Evolutionary conservation across 2,888 invertebrate species (phyloP), one percentile per base, ranked within the genome.

Genomic region (Tupiocoris notatus): DNA sequence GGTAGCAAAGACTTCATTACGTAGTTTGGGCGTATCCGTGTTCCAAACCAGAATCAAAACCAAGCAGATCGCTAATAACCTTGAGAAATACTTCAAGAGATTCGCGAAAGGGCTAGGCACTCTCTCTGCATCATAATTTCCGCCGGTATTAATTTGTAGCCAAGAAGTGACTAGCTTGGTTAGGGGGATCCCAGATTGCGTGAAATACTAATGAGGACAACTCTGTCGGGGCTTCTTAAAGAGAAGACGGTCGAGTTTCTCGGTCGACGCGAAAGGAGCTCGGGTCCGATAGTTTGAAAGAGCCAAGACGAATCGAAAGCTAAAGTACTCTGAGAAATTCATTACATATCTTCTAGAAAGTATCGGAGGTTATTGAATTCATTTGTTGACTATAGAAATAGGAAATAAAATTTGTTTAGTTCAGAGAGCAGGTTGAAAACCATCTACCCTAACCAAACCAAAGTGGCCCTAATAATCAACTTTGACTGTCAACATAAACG

Each of bases 191-290:
- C 25, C 25, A 65, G 65, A 65, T 65, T 65, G 65, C 65, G 65
- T 65, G 65, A 65, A 65, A 65, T 65, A 65, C 65, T 65, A 65
- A 65, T 65, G 65, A 65, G 39, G 65, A 39, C 39, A 12, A 39
- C 65, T 65, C 65, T 3, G 65, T 24, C 39, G 20, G 25, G 65
- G 23, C 39, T 39, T 39, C 39, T 39, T 39, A 39, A 39, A 39
- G 39, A 39, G 39, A 12, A 39, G 12, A 12, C 39, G 12, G 39
- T 12, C 12, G 39, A 65, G 24, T 65, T 65, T 24, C 65, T 65
- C 12, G 18, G 61, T 20, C 12, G n/a, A n/a, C n/a, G n/a, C n/a
- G n/a, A 24, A 22, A 18, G 64, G 25, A 24, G 64, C 24, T 23
- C 23, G 7, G 64, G 64, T 39, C 64, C 12, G 18, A 65, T 65